phyloP scores from a whole-genome alignment of 2,888 invertebrate species.

The Rhingia rostrata region DNA sequence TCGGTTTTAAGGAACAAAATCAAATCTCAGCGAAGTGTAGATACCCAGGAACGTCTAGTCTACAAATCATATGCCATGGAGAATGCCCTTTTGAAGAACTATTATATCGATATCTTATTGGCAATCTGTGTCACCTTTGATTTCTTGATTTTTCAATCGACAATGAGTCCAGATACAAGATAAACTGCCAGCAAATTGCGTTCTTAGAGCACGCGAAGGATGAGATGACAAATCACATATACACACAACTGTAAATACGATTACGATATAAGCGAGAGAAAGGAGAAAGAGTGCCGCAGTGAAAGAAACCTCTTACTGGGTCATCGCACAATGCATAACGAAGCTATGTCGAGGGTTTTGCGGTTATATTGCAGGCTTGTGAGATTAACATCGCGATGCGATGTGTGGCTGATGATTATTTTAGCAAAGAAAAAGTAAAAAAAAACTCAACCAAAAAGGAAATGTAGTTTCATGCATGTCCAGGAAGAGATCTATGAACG shows the following conservation, averaged over 20 bases:
- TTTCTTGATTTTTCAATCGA: constrained; percentile 24
- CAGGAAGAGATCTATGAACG: constrained; percentile 56
- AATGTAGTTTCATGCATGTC: constrained; percentile 58
- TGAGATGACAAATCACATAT: constrained; percentile 11
- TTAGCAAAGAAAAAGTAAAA: constrained; percentile 27
- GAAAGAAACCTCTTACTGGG: constrained; percentile 68
- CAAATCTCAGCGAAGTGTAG: constrained; percentile 38
- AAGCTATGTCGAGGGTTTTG: constrained; percentile 19
- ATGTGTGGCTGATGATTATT: constrained; percentile 76
- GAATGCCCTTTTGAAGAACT: neutral
- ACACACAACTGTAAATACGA: constrained; percentile 52
- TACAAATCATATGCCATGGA: constrained; percentile 27
- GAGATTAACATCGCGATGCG: constrained; percentile 75
- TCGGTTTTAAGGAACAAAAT: constrained; percentile 25
- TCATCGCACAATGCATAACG: constrained; percentile 64
- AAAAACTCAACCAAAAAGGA: constrained; percentile 53
- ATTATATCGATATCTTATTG: constrained; percentile 38
- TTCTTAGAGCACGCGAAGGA: constrained; percentile 22
- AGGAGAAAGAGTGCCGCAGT: constrained; percentile 47
- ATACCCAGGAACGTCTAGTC: constrained; percentile 20
- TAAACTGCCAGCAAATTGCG: constrained; percentile 56
- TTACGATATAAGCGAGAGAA: constrained; percentile 50
- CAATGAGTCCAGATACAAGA: constrained; percentile 41
- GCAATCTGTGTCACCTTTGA: constrained; percentile 45
- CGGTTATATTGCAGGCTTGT: constrained; percentile 40